Evolutionary conservation across 2,797 vertebrate genomes (phyloP).

Genomic region (Echiichthys vipera): DNA sequence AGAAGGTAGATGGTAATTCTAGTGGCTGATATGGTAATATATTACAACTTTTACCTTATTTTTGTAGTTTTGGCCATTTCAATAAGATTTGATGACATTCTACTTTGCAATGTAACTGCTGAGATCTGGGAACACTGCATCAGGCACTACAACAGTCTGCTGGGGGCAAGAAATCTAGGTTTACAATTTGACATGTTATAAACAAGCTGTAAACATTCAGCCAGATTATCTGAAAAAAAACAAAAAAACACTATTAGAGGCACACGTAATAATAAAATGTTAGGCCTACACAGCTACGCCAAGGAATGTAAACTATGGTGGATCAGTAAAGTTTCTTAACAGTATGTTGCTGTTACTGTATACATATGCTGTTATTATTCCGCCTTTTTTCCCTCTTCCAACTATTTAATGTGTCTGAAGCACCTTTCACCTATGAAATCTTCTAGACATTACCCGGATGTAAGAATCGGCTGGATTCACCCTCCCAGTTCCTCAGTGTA

Average conservation of each 20-base stretch:
- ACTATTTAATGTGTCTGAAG: background rate
- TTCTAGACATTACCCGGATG: no score
- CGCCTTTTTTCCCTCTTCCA: background rate
- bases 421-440: no score
- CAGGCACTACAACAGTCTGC: background rate
- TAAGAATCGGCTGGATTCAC: no score
- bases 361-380: no score
- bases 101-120: background rate
- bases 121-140: background rate
- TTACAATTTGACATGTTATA: background rate
- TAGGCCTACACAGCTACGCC: background rate
- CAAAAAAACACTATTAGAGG: background rate
- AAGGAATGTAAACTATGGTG: background rate
- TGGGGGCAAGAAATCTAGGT: background rate
- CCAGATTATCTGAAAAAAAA: background rate
- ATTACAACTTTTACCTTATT: background rate
- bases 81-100: background rate
- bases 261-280: background rate
- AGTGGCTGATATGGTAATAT: background rate
- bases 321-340: no score
- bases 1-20: background rate
- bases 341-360: no score
- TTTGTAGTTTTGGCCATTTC: background rate
- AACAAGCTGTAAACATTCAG: background rate
- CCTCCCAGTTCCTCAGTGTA: no score